Percentiles rank a stretch among this genome's conserved stretches.
phyloP scores from a whole-genome alignment of 2,797 vertebrate genomes.

The Chaenodraco wilsoni region DNA sequence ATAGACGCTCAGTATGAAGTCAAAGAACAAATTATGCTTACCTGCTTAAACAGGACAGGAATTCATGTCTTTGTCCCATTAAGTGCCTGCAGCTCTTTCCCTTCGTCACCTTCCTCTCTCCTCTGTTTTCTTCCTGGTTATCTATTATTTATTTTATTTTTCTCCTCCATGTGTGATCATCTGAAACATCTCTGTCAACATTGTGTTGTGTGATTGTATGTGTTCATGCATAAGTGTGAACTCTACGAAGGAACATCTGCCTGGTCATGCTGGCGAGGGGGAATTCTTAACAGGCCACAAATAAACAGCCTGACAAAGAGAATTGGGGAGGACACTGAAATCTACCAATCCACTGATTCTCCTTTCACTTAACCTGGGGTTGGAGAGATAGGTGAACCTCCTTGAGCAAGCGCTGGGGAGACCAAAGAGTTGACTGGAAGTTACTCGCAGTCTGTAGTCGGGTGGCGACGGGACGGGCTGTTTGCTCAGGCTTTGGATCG shows the following conservation, averaged over 20 bases:
- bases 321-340: constrained; percentile 50
- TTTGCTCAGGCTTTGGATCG: constrained; percentile 74
- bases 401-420: constrained; percentile 66
- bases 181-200: constrained; percentile 58
- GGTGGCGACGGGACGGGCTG: constrained; percentile 65
- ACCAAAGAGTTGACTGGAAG: constrained; percentile 69
- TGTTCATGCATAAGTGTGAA: constrained; percentile 45
- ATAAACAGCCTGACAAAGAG: constrained; percentile 70
- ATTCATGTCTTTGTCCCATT: constrained; percentile 59
- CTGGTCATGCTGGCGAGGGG: constrained; percentile 51
- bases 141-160: constrained; percentile 49
- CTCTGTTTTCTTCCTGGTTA: constrained; percentile 31
- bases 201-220: constrained; percentile 31
- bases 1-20: not conserved
- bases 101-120: constrained; percentile 19
- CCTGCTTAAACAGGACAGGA: constrained; percentile 60
- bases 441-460: constrained; percentile 58
- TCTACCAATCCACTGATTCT: constrained; percentile 62
- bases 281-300: constrained; percentile 59
- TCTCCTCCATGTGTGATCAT: constrained; percentile 77
- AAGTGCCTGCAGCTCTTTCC: constrained; percentile 32
- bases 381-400: constrained; percentile 71
- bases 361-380: constrained; percentile 42
- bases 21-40: constrained; percentile 58
- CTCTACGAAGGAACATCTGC: constrained; percentile 77